phyloP scores from a whole-genome alignment of 2,113 vertebrate species.

The Lepidothrix coronata region DNA sequence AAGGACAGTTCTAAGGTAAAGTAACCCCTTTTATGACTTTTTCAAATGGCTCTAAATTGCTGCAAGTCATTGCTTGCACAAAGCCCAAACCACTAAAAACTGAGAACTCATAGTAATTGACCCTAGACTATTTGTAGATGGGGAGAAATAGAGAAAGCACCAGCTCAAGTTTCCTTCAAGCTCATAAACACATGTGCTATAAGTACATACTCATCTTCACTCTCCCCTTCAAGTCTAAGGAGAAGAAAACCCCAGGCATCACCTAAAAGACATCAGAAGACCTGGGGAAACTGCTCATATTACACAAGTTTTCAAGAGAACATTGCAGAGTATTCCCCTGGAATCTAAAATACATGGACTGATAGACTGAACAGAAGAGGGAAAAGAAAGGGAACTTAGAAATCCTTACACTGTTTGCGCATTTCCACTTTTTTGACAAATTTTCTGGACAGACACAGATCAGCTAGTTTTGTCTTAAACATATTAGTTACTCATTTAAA shows the following conservation, averaged over 20 bases:
- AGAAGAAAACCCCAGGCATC: neutral
- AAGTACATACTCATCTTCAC: neutral
- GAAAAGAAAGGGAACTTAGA: neutral
- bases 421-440: neutral
- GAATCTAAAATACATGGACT: neutral
- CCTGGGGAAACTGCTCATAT: neutral
- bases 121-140: neutral
- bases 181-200: accelerated
- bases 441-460: neutral
- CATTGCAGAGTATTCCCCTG: neutral
- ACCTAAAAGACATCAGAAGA: neutral
- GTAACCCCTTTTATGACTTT: neutral
- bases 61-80: neutral
- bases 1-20: neutral
- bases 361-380: neutral
- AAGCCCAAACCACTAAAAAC: neutral
- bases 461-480: neutral
- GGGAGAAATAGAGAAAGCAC: neutral
- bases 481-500: neutral
- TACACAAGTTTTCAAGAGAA: neutral
- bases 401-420: neutral
- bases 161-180: neutral
- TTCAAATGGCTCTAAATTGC: neutral
- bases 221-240: neutral
- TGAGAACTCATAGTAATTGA: neutral